Conservation (phyloP, 2,797 vertebrate species). For the Epinephelus coioides region DNA sequence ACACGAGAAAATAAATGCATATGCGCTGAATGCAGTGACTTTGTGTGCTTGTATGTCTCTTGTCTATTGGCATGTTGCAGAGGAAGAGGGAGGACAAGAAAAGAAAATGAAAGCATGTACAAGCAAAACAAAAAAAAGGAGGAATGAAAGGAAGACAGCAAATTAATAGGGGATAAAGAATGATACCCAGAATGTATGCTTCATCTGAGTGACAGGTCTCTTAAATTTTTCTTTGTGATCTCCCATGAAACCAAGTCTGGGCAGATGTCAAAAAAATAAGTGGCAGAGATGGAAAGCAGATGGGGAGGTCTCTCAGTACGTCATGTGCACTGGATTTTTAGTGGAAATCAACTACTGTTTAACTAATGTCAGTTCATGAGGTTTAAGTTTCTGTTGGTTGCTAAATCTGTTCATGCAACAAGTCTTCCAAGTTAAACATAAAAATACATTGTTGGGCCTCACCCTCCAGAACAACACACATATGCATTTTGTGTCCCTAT, state of each 20-base stretch:
- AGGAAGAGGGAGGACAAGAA: constrained; percentile 28
- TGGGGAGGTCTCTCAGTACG: background rate
- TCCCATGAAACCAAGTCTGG: constrained; percentile 53
- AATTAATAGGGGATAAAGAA: constrained; percentile 55
- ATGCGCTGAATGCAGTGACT: background rate
- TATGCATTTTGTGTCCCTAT: too few relatives aligned
- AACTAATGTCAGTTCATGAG: background rate
- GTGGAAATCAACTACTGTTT: background rate
- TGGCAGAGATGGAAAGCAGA: constrained; percentile 34
- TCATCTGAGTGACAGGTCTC: constrained; percentile 69
- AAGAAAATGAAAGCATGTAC: constrained; percentile 16
- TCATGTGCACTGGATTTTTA: background rate
- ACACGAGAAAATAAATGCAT: background rate
- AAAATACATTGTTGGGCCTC: too few relatives aligned
- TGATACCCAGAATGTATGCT: constrained; percentile 56
- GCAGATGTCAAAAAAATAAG: constrained; percentile 65
- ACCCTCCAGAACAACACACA: too few relatives aligned
- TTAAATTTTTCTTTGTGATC: constrained; percentile 77
- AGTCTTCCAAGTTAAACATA: too few relatives aligned
- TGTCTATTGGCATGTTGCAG: constrained; percentile 6
- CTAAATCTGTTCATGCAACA: background rate
- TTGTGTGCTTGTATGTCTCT: background rate
- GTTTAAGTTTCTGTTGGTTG: background rate
- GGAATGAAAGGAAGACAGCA: constrained; percentile 17
- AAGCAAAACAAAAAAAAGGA: constrained; percentile 7